These are phyloP conservation scores for Petrocephalus sullivani DNA, from an alignment of 2,797 vertebrate species.

Conservation along the genomic window DNA sequence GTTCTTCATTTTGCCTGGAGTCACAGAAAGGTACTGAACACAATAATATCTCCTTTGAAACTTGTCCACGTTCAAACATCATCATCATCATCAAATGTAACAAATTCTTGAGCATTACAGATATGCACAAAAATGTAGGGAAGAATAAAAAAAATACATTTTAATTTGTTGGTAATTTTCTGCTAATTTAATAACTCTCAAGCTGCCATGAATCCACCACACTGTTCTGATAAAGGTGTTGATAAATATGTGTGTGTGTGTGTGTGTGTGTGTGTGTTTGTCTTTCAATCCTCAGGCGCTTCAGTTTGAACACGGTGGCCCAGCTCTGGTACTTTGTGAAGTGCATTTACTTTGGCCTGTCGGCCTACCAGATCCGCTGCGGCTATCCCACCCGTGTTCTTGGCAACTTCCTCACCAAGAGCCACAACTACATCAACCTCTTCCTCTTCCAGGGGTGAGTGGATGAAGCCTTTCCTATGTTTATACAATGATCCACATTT, in stretches of 20 bases:
- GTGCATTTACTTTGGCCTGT: conserved; percentile 85
- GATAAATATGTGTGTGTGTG: not conserved
- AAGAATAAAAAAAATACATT: not conserved
- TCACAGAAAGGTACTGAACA: conserved; percentile 79
- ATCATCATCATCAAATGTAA: not conserved
- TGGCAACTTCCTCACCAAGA: conserved; percentile 86
- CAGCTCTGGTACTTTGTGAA: conserved; percentile 90
- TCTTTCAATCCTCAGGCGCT: conserved; percentile 60
- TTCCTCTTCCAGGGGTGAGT: conserved; percentile 86
- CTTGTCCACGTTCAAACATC: not conserved
- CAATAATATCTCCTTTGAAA: not conserved
- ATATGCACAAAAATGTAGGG: not conserved
- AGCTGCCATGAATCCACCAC: not conserved
- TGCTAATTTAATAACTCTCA: not conserved
- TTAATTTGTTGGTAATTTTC: not conserved
- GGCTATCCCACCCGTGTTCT: conserved; percentile 83
- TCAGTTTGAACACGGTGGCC: conserved; percentile 80
- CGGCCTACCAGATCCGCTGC: conserved; percentile 84
- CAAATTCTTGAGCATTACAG: not conserved
- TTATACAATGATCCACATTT: not conserved
- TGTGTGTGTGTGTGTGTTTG: not conserved
- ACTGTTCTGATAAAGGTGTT: not conserved
- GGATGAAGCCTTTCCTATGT: not conserved
- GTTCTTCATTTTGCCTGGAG: conserved; percentile 91
- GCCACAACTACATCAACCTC: conserved; percentile 84